phyloP scores from a whole-genome alignment of 2,113 vertebrate genomes.

The Cephalophus harveyi region DNA sequence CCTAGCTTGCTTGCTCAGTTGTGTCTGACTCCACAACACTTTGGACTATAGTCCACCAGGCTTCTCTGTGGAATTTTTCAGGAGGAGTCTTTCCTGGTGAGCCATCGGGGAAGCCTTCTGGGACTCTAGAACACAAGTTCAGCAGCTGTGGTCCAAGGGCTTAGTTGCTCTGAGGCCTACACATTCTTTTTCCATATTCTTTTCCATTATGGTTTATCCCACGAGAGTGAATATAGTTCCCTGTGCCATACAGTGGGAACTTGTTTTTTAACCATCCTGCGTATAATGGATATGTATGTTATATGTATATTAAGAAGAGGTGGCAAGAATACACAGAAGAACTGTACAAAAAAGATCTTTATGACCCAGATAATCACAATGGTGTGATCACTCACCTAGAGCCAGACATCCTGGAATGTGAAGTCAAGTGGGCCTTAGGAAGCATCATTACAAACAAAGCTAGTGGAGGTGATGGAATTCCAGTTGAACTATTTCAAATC shows the following conservation, averaged over 20 bases:
- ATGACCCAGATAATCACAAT: too few relatives aligned
- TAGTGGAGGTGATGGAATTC: too few relatives aligned
- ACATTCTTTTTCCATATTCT: not conserved
- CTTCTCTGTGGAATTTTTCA: not conserved
- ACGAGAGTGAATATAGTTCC: not conserved
- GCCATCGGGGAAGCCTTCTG: fast-evolving
- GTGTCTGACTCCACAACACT: not conserved
- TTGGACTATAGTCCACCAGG: not conserved
- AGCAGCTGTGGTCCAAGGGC: not conserved
- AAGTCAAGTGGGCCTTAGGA: too few relatives aligned
- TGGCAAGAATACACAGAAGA: too few relatives aligned
- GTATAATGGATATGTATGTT: not conserved
- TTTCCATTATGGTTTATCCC: not conserved
- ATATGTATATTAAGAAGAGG: too few relatives aligned
- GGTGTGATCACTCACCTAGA: too few relatives aligned
- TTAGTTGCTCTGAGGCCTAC: not conserved
- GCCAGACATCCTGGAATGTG: too few relatives aligned
- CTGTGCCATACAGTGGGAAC: not conserved
- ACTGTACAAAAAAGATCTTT: too few relatives aligned
- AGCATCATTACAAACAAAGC: too few relatives aligned
- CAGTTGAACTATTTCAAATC: too few relatives aligned
- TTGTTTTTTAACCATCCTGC: not conserved
- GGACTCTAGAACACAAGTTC: not conserved
- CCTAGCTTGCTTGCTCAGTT: not conserved
- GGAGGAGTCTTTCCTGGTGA: not conserved